Base-by-base conservation (phyloP, 1,140 invertebrate species). In the Meloidogyne chitwoodi region DNA sequence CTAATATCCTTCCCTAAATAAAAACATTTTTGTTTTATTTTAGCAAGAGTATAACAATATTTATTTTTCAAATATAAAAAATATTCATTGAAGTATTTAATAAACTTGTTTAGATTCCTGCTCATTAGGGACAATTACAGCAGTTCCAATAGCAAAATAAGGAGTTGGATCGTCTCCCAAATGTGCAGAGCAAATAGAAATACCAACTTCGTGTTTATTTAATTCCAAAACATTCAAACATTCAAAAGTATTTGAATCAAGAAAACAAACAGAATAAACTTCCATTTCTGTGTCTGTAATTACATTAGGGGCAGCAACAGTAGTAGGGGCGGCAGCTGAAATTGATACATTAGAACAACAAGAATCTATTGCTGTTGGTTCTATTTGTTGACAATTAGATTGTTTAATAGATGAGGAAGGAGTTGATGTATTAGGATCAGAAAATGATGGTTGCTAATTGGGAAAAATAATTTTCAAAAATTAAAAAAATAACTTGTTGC, bases 221-320 rank as follows among this genome's bases (percentile, higher is more conserved):
- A 87, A 81, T 64, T 67, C 24, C 80, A 74, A 77, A 76, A 68
- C 68, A 70, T 31, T 67, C 16, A 78, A 44, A 56, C 76, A 78
- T 65, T 84, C 94, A 88, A 97, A 97, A 0, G 96, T 98, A 87
- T 97, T 94, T 84, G 98, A 94, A 90, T 98, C 94, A 75, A 98
- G 92, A 34, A 98, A 90, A 4, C 98, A 90, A 48, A 98, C 90
- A 88, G 93, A 96, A 87, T 96, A 92, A 16, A 95, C 91, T 89
- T 98, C 95, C 19, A 95, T 90, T 89, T 97, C 94, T 87, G 93
- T 91, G 48, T 29, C 65, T 22, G 65, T 22, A 24, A 6, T 8
- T 38, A 38, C 10, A n/a, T 56, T 2, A n/a, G 48, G n/a, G 6
- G 48, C 48, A 56, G n/a, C n/a, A n/a, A 56, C 48, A 8, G 48